Evolutionary conservation across 2,888 invertebrate genomes (phyloP), one percentile per base, ranked within the genome.

Genomic region (Eretmocerus hayati): DNA sequence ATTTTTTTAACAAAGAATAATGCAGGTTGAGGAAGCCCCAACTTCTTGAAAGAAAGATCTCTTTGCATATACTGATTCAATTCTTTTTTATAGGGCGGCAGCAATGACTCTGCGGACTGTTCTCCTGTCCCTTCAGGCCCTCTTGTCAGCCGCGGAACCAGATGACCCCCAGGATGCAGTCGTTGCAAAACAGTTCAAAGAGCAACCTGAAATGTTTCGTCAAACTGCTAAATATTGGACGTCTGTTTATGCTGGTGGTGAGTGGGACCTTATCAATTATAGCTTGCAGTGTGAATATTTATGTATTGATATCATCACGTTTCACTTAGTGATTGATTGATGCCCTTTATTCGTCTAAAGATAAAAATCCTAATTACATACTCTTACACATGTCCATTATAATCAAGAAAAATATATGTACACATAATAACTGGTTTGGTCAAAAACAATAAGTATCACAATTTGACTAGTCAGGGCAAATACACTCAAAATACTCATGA

Each of bases 101-200:
- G 97, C 99, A 6, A 90, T 99, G 84, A 99, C 97, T 1, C 75
- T 99, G 54, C 81, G 97, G 55, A 97, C 97, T 23, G 96, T 97
- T 22, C 75, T 99, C 50, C 75, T 99, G 22, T 96, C 96, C 2
- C 78, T 99, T 58, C 99, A 99, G 80, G 96, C 96, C 0, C 74
- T 99, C 53, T 74, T 99, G 56, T 86, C 92, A 18, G 89, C 92
- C 2, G 90, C 92, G 4, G 92, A 91, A 66, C 91, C 92, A 4
- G 90, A 91, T 73, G 92, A 93, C 74, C 93, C 93, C 2, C 92
- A 92, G 69, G 91, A 96, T 73, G 95, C 94, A 0, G 93, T 99
- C 0, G 99, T 99, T 19, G 99, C 99, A 22, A 89, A 87, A 71
- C 99, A 99, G 72, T 99, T 85, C 74, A 91, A 91, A 77, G 90